Evolutionary conservation across 2,113 vertebrate species (phyloP).

Genomic region (Nothobranchius furzeri): DNA sequence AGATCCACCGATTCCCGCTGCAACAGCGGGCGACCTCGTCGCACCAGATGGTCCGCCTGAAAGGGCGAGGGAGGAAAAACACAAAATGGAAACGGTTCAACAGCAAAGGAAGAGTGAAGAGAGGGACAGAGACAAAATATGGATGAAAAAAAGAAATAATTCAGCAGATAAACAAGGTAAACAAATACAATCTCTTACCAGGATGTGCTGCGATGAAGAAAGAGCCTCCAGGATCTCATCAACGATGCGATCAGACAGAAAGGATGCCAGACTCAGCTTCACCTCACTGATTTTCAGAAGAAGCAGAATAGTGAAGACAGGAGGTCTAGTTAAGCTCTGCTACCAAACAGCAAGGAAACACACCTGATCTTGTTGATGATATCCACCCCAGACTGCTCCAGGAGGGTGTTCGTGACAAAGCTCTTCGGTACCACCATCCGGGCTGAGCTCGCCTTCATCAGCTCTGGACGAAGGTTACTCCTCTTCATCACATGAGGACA

Average conservation of each 20-base stretch:
- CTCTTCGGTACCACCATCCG: slow-evolving; percentile 91
- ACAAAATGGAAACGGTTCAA: not conserved
- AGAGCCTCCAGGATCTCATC: slow-evolving; percentile 95
- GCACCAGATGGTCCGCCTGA: slow-evolving; percentile 90
- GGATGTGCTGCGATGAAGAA: slow-evolving; percentile 86
- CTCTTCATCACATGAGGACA: slow-evolving; percentile 94
- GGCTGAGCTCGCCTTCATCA: slow-evolving; percentile 88
- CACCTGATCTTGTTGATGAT: slow-evolving; percentile 99
- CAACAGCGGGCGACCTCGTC: slow-evolving; percentile 82
- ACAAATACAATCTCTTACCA: slow-evolving; percentile 80
- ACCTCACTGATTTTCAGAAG: slow-evolving; percentile 82
- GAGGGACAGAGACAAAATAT: too few relatives aligned
- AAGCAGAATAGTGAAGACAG: not conserved
- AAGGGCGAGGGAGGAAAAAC: not conserved
- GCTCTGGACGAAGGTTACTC: slow-evolving; percentile 85
- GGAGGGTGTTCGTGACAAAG: slow-evolving; percentile 93
- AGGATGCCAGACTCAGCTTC: slow-evolving; percentile 94
- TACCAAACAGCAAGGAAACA: not conserved
- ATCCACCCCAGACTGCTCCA: slow-evolving; percentile 96
- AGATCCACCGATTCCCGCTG: slow-evolving; percentile 87
- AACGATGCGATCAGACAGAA: slow-evolving; percentile 95
- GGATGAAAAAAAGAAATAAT: too few relatives aligned
- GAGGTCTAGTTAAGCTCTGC: not conserved
- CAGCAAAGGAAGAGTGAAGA: not conserved
- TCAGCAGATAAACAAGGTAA: too few relatives aligned